Evolutionary conservation across 30 jellyfish, hydroid and myxozoan species (phyloP).

Genomic region (Cassiopea andromeda): DNA sequence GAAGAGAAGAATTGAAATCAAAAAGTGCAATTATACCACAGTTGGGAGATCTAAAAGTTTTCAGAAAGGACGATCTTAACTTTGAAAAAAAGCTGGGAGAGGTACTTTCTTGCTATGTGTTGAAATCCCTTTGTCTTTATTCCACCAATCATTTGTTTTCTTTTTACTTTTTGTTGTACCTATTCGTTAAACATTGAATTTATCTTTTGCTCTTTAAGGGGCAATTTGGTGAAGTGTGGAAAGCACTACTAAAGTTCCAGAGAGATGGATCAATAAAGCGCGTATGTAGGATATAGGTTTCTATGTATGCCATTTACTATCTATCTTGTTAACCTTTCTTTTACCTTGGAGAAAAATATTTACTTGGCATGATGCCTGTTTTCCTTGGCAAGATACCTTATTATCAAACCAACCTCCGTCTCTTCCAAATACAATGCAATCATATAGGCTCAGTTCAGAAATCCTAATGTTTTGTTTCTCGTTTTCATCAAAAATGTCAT

Average conservation of each 20-base stretch:
- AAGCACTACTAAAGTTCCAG: constrained; percentile 34
- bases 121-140: neutral
- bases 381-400: no score
- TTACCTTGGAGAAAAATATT: no score
- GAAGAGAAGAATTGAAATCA: constrained; percentile 15
- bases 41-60: constrained; percentile 54
- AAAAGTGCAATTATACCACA: constrained; percentile 6
- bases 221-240: constrained; percentile 61
- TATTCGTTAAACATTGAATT: neutral
- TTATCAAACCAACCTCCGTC: no score
- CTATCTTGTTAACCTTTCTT: no score
- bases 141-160: neutral
- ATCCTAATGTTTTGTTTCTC: no score
- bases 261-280: constrained; percentile 20
- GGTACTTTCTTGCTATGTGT: constrained; percentile 7
- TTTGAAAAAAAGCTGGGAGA: constrained; percentile 46
- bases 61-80: constrained; percentile 34
- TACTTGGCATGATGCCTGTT: no score
- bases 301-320: no score
- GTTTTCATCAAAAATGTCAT: no score
- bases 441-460: no score
- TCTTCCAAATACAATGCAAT: no score
- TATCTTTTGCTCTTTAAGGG: constrained; percentile 26
- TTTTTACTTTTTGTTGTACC: no score
- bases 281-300: constrained; percentile 1